Evolutionary conservation across 2,797 vertebrate genomes (phyloP).

Genomic region (Xiphophorus birchmanni): DNA sequence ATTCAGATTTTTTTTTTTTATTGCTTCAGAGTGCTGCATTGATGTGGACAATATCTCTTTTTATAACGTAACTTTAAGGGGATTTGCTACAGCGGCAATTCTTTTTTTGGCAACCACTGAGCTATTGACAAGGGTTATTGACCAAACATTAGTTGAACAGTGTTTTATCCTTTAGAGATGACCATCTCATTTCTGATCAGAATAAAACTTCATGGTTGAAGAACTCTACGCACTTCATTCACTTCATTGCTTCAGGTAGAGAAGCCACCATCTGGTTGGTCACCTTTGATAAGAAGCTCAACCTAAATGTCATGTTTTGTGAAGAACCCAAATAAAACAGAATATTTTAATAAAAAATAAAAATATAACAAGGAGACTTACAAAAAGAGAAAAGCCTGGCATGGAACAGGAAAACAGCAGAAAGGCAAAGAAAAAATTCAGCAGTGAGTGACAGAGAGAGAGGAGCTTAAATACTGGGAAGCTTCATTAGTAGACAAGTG

Average conservation of each 20-base stretch:
- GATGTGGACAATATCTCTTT: neutral
- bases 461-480: neutral
- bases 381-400: neutral
- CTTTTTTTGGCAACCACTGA: neutral
- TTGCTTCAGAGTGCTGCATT: slow-evolving; percentile 13
- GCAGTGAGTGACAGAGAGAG: neutral
- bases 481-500: neutral
- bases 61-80: neutral
- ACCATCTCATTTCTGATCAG: neutral
- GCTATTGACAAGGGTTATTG: neutral
- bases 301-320: neutral
- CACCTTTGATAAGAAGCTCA: neutral
- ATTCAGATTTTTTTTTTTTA: slow-evolving; percentile 8
- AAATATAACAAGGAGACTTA: neutral
- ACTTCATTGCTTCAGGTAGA: neutral
- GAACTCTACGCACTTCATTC: neutral
- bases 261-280: neutral
- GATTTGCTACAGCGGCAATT: neutral
- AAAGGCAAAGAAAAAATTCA: neutral
- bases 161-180: neutral
- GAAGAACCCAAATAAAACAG: neutral
- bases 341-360: neutral
- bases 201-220: neutral
- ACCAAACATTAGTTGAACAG: neutral
- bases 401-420: neutral